Conservation (phyloP, 2,797 vertebrate genomes). For the Crocodylus rhombifer region DNA sequence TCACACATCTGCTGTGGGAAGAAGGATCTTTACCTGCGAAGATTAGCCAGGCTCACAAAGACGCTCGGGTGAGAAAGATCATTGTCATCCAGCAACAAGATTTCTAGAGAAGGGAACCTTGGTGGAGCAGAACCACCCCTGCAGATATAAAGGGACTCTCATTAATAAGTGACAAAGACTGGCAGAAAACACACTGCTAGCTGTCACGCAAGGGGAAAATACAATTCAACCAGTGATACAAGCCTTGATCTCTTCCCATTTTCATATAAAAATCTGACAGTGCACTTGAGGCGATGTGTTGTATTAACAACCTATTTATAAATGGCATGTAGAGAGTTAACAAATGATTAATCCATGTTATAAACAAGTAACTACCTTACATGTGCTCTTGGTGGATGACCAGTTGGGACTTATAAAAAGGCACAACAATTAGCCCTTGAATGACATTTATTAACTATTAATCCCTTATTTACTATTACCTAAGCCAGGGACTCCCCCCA, state of each 20-base stretch:
- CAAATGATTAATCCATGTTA: not conserved
- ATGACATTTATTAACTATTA: too few relatives aligned
- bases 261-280: not conserved
- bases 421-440: too few relatives aligned
- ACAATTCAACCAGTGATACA: accelerated
- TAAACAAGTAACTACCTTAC: not conserved
- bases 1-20: not conserved
- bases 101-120: constrained; percentile 84
- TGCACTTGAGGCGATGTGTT: not conserved
- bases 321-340: not conserved
- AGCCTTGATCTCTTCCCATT: not conserved
- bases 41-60: constrained; percentile 84
- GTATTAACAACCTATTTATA: not conserved
- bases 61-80: constrained; percentile 81
- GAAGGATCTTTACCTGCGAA: constrained; percentile 81
- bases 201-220: not conserved
- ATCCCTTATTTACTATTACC: too few relatives aligned
- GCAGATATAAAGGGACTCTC: not conserved
- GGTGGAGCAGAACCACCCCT: constrained; percentile 45
- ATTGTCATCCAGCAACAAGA: constrained; percentile 89
- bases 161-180: not conserved
- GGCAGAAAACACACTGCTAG: not conserved
- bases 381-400: not conserved
- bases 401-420: too few relatives aligned
- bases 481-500: too few relatives aligned